Percentiles rank a stretch among this genome's conserved stretches.
Conservation (phyloP, 2,888 invertebrate species). For the Entomobrya multifasciata region DNA sequence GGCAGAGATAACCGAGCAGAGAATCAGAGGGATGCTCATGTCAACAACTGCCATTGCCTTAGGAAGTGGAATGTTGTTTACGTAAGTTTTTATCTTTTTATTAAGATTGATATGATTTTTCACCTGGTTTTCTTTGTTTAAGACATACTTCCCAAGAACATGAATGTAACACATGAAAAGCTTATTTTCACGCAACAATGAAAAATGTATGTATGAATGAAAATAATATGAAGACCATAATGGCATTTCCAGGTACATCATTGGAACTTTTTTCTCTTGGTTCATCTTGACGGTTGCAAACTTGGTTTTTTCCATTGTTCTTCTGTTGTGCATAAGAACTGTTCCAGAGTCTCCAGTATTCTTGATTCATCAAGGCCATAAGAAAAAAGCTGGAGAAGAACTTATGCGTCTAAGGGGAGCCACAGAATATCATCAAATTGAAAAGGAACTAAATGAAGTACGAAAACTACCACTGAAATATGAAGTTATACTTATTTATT, state of each 20-base stretch:
- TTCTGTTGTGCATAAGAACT: slow-evolving; percentile 87
- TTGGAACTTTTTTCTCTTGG: slow-evolving; percentile 86
- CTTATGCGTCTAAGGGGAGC: slow-evolving; percentile 88
- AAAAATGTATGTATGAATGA: not conserved
- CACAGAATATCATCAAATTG: slow-evolving; percentile 85
- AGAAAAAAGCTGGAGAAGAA: slow-evolving; percentile 86
- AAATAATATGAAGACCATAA: slow-evolving; percentile 1
- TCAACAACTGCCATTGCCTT: slow-evolving; percentile 56
- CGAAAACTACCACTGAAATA: not conserved
- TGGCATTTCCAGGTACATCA: slow-evolving; percentile 85
- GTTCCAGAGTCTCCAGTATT: slow-evolving; percentile 90
- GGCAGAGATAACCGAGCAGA: slow-evolving; percentile 91
- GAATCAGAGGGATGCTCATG: slow-evolving; percentile 84
- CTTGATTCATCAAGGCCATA: slow-evolving; percentile 84
- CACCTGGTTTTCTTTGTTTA: not conserved
- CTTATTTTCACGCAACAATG: not conserved
- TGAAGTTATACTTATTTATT: not conserved
- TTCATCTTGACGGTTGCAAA: slow-evolving; percentile 86
- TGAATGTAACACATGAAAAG: not conserved
- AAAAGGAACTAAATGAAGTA: slow-evolving; percentile 85
- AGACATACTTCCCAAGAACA: not conserved
- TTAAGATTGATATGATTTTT: slow-evolving; percentile 20
- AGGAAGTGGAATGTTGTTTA: slow-evolving; percentile 73
- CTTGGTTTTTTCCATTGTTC: slow-evolving; percentile 86
- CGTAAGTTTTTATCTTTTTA: slow-evolving; percentile 51